phyloP scores from a whole-genome alignment of 2,113 vertebrate genomes.

The Felis chaus region DNA sequence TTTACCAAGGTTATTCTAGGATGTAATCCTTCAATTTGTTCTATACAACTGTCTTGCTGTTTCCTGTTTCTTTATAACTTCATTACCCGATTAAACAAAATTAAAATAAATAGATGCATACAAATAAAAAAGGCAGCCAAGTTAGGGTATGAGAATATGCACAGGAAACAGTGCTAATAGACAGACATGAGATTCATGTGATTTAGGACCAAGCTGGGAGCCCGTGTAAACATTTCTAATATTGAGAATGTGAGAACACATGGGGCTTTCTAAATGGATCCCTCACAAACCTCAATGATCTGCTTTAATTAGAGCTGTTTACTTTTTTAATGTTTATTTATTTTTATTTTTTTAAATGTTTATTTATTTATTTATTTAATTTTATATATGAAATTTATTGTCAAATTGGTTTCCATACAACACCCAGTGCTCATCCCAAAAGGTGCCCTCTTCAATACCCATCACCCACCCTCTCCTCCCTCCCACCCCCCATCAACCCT shows the following conservation, averaged over 20 bases:
- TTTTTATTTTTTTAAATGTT: too few species aligned
- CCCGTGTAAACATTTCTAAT: neutral
- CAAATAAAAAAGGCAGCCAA: slow-evolving; percentile 21
- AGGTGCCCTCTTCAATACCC: too few species aligned
- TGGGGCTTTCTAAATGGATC: neutral
- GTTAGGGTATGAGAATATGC: neutral
- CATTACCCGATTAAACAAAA: slow-evolving; percentile 44
- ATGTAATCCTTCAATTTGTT: slow-evolving; percentile 49
- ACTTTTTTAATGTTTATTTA: too few species aligned
- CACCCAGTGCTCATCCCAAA: too few species aligned
- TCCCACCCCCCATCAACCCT: too few species aligned
- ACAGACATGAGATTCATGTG: neutral
- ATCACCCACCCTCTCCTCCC: too few species aligned
- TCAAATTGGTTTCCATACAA: too few species aligned
- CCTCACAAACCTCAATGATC: neutral
- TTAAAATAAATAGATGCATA: slow-evolving; percentile 36
- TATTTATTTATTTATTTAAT: too few species aligned
- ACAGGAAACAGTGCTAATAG: neutral
- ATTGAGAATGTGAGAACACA: neutral
- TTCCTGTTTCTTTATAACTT: slow-evolving; percentile 59
- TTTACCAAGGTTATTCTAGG: slow-evolving; percentile 32
- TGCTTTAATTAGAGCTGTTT: neutral
- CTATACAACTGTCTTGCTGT: slow-evolving; percentile 36
- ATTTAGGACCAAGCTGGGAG: neutral
- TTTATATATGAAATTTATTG: too few species aligned